Percentiles rank a stretch among this genome's conserved stretches.
Conservation (phyloP, 1,140 invertebrate genomes). For the Nasonia vitripennis region DNA sequence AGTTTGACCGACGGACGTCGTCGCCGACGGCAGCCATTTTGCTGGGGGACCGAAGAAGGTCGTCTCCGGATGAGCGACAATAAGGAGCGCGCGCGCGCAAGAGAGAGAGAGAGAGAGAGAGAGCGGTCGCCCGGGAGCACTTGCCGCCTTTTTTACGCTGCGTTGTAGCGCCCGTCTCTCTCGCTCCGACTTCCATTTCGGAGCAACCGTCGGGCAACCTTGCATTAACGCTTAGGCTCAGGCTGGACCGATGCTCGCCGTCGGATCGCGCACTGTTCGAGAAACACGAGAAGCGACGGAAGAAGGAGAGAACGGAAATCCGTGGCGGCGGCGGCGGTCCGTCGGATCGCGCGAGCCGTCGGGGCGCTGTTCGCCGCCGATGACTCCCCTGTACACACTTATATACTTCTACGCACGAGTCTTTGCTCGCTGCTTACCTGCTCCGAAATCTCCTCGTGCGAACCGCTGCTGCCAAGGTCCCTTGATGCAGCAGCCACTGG, state of each 20-base stretch:
- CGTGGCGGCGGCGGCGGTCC: slow-evolving; percentile 12
- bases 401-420: background rate
- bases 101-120: too few species aligned
- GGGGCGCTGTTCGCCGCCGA: slow-evolving; percentile 28
- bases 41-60: background rate
- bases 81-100: background rate
- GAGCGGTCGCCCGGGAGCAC: slow-evolving; percentile 36
- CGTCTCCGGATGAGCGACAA: background rate
- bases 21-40: slow-evolving; percentile 49
- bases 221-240: background rate
- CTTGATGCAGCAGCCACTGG: background rate
- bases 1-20: slow-evolving; percentile 38
- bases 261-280: background rate
- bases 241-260: background rate
- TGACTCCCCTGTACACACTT: background rate
- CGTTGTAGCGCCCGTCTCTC: background rate
- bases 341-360: slow-evolving; percentile 22
- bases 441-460: background rate
- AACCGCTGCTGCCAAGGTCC: background rate
- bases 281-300: background rate
- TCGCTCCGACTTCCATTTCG: background rate
- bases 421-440: background rate
- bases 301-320: slow-evolving; percentile 1
- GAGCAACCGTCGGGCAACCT: too few species aligned
- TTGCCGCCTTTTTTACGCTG: slow-evolving; percentile 38